A percentile compares a stretch with the other conserved stretches of the same genome.
Conservation (phyloP, 2,888 invertebrate species). For the Clepsis dumicolana region DNA sequence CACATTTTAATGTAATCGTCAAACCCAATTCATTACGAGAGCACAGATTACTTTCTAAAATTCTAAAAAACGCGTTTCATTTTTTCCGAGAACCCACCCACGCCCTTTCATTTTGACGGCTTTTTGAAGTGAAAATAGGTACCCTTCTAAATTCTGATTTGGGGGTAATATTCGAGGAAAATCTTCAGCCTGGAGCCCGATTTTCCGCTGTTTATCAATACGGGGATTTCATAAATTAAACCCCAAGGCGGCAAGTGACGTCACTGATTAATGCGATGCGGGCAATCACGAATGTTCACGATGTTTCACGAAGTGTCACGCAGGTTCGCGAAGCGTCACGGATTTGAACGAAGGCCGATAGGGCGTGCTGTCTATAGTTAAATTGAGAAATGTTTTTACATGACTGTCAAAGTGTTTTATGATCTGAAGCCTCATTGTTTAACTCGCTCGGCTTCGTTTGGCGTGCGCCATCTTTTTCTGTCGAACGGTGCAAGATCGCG, state of each 20-base stretch:
- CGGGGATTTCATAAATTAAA: slow-evolving; percentile 13
- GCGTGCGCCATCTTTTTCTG: no score
- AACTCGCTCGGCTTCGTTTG: no score
- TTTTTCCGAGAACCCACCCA: background rate
- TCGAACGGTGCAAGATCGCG: no score
- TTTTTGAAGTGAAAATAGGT: background rate
- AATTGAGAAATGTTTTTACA: no score
- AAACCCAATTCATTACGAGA: background rate
- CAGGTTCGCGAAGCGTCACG: background rate
- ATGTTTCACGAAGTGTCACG: background rate
- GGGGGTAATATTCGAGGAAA: slow-evolving; percentile 2
- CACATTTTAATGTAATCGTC: no score
- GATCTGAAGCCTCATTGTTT: no score
- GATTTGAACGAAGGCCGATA: background rate
- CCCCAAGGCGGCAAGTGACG: slow-evolving; percentile 3
- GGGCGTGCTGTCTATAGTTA: background rate
- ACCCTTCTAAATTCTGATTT: background rate
- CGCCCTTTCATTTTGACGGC: background rate
- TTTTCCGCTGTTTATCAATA: slow-evolving; percentile 5
- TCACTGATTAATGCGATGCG: slow-evolving; percentile 5
- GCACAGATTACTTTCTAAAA: background rate
- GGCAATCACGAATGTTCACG: background rate
- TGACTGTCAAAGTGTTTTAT: no score
- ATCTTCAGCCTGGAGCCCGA: background rate
- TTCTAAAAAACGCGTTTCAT: background rate